Evolutionary conservation across 2,797 vertebrate genomes (phyloP).

Genomic region (Pipistrellus pipistrellus): DNA sequence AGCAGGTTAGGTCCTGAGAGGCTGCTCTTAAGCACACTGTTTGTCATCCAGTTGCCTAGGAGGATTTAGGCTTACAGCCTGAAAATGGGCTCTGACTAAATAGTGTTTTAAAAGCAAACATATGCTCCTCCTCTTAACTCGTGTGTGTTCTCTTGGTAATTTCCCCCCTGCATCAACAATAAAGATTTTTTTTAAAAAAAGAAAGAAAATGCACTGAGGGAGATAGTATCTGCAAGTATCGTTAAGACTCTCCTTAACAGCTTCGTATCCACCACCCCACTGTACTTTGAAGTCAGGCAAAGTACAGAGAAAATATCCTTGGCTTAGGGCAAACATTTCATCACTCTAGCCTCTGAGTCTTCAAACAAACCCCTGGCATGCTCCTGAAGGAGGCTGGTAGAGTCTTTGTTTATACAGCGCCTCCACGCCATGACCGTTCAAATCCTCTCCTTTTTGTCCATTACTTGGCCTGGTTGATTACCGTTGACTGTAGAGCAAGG

Average conservation of each 20-base stretch:
- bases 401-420: neutral
- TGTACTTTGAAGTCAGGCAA: slow-evolving; percentile 36
- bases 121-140: neutral
- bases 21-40: neutral
- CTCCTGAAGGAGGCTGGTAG: neutral
- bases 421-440: neutral
- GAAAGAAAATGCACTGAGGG: neutral
- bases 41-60: slow-evolving; percentile 51
- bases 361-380: neutral
- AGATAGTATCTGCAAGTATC: neutral
- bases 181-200: too few species aligned
- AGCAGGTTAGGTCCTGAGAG: slow-evolving; percentile 59
- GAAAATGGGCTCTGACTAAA: neutral
- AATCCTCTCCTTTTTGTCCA: neutral
- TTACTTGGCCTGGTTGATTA: neutral
- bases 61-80: neutral
- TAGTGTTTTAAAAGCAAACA: neutral
- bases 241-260: neutral
- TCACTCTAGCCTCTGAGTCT: neutral
- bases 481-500: neutral
- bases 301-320: neutral
- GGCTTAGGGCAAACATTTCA: neutral
- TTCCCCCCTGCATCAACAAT: neutral
- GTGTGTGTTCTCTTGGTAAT: neutral
- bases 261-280: neutral